Conservation (phyloP, 2,113 vertebrate genomes). For the Falcunculus frontatus region DNA sequence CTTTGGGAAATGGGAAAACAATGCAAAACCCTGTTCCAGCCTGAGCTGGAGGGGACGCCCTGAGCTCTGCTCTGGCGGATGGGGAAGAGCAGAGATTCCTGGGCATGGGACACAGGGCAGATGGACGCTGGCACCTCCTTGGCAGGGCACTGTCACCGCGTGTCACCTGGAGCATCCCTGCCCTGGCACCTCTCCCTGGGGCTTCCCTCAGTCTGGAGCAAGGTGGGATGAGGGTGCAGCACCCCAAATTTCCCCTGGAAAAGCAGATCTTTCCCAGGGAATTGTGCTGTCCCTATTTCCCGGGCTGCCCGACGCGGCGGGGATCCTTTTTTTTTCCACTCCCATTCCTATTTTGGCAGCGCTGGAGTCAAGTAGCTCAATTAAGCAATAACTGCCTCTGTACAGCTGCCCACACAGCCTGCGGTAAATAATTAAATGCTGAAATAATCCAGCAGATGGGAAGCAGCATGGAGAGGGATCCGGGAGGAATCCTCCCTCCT, state of each 20-base stretch:
- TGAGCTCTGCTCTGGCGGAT: fast-evolving
- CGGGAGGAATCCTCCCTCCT: conserved; percentile 4
- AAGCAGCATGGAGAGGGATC: conserved; percentile 7
- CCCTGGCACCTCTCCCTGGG: background rate
- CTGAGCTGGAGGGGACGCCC: background rate
- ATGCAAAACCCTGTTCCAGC: background rate
- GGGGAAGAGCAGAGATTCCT: background rate
- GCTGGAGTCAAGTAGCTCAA: conserved; percentile 64
- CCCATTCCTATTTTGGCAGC: conserved; percentile 39
- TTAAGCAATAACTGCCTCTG: conserved; percentile 62
- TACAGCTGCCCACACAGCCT: conserved; percentile 55
- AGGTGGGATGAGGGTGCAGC: background rate
- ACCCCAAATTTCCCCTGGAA: background rate
- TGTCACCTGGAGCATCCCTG: background rate
- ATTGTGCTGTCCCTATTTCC: background rate
- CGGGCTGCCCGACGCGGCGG: fast-evolving
- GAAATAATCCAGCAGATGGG: conserved; percentile 68
- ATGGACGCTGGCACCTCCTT: fast-evolving
- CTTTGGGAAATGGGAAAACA: background rate
- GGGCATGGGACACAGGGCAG: fast-evolving
- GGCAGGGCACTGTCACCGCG: fast-evolving
- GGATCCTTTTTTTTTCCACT: background rate
- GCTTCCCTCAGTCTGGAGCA: fast-evolving
- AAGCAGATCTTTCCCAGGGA: fast-evolving
- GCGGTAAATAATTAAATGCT: conserved; percentile 63